Conservation (phyloP, 1,140 invertebrate genomes). For the Dinothrombium tinctorium region DNA sequence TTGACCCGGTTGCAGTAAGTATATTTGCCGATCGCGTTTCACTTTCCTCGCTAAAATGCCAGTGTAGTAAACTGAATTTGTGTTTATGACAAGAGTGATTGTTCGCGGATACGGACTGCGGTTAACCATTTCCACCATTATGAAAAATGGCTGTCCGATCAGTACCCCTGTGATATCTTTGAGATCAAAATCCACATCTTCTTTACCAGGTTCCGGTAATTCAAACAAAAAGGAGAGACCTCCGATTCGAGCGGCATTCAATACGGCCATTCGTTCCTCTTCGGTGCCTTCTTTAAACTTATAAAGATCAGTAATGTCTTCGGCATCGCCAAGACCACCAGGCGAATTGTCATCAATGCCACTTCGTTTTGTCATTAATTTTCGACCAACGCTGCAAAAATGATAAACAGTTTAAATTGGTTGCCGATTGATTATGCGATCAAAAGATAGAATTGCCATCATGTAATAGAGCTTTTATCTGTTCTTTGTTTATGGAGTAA, state of each 20-base stretch:
- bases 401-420: not conserved
- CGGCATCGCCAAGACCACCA: slow-evolving; percentile 19
- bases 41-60: slow-evolving; percentile 39
- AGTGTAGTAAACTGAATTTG: slow-evolving; percentile 47
- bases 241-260: slow-evolving; percentile 38
- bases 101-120: slow-evolving; percentile 30
- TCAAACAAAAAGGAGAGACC: slow-evolving; percentile 20
- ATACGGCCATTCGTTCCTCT: slow-evolving; percentile 54
- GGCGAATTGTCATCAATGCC: slow-evolving; percentile 34
- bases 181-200: slow-evolving; percentile 60
- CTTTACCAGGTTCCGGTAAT: slow-evolving; percentile 32
- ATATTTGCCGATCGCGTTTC: slow-evolving; percentile 33
- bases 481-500: too few species aligned
- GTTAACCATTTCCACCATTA: slow-evolving; percentile 14
- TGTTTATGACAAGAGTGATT: slow-evolving; percentile 35
- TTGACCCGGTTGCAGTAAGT: slow-evolving; percentile 13
- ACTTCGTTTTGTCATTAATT: slow-evolving; percentile 67
- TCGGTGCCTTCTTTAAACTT: slow-evolving; percentile 49
- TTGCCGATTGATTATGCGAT: too few species aligned
- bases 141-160: slow-evolving; percentile 48
- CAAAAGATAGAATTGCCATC: too few species aligned
- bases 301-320: slow-evolving; percentile 65
- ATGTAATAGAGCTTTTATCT: too few species aligned
- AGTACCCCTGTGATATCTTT: slow-evolving; percentile 55
- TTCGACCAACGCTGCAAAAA: slow-evolving; percentile 43